Base-by-base conservation (phyloP, 2,797 vertebrate genomes). In the Thunnus albacares region DNA sequence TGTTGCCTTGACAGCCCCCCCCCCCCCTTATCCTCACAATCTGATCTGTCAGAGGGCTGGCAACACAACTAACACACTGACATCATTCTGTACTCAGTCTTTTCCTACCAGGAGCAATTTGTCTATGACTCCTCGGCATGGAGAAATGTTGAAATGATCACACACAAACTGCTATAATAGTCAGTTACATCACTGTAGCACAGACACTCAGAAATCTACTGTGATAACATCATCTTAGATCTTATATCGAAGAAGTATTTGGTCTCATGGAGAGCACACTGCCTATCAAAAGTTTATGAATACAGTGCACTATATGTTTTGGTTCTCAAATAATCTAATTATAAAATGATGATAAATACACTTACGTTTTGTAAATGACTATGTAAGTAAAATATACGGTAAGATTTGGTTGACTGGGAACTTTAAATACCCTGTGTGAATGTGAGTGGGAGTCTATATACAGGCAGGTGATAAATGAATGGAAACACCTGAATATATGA, bases 1-100 rank as follows among this genome's bases (percentile, higher is more conserved):
- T 77, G 51, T 63, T 72, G 61, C 59, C 75, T 38, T 81, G 81
- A 84, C 82, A 75, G 77, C 80, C 65, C 28, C 55, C 55, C 7
- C 51, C 7, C 43, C n/a, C 38, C 38, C 38, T 65, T 55, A 55
- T 57, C 58, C 61, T 56, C 71, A 61, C 73, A 71, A 81, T 64
- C 80, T 72, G 69, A 84, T 82, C 77, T 80, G 81, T 87, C 79
- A 87, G 77, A 77, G 69, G 79, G 33, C 58, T 79, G 71, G 67
- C 74, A 90, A 82, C 79, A 71, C 71, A 56, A 28, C 78, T 60
- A 61, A 75, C 68, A 77, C 53, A 49, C 65, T 60, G 70, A 78
- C 79, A 83, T 83, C 85, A 72, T 85, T 80, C 71, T 66, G 62
- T 55, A 62, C 45, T 78, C 75, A 45, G 56, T 83, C 72, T 55